Evolutionary conservation across 2,888 invertebrate genomes (phyloP), one percentile per base, ranked within the genome.

Genomic region (Hydrotaea cyrtoneurina): DNA sequence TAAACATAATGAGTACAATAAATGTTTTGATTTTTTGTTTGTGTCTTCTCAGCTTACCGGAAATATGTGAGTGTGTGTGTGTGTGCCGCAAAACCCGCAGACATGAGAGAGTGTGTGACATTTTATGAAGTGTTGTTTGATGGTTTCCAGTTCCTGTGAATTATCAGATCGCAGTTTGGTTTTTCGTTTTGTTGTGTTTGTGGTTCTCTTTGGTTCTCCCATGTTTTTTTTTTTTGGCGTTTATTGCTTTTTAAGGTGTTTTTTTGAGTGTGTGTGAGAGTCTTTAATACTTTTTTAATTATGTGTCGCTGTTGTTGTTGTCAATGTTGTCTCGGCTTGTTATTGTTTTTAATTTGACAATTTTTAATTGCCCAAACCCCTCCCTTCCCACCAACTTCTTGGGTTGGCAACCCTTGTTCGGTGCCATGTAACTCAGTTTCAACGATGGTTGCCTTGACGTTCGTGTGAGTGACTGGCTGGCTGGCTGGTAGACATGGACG

Each of bases 281-380:
- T 21, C 1, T 59, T 59, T 59, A 59, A 59, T 59, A 26, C 26
- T 59, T 15, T 23, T 26, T 59, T 23, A 59, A 69, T 69, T 43
- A 69, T 69, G 39, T 43, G 69, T 46, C 69, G 43, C 15, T 21
- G 8, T 10, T 26, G 59, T 11, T 66, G 69, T 69, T 46, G 23
- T 8, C 17, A 39, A 36, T 64, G 17, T 69, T 46, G 23, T 23
- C 69, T 0, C 19, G 0, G 43, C n/a, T 36, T 69, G 66, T 69
- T 43, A 31, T 46, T 19, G 69, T 69, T 69, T 69, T 69, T 69
- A 69, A 69, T 43, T 69, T 21, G 43, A 46, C 23, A 69, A 23
- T 46, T 69, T 69, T 69, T 43, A 69, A 69, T 69, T 69, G 43
- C 89, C 75, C n/a, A n/a, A n/a, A n/a, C n/a, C n/a, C n/a, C n/a